phyloP scores from a whole-genome alignment of 2,888 invertebrate species.

The Calameuta idolon region DNA sequence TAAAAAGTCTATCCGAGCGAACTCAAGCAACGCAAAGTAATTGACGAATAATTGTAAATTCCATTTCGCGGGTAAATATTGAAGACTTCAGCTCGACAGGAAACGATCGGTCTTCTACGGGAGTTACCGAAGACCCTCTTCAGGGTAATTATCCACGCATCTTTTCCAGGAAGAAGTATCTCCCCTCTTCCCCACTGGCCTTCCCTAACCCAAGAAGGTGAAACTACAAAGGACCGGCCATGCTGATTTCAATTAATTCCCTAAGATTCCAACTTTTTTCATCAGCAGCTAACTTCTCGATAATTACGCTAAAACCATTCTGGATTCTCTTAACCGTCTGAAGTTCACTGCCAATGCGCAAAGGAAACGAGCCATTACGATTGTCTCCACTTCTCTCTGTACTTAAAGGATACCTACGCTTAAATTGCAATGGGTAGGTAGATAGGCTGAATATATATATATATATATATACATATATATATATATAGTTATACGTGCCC shows the following conservation, averaged over 20 bases:
- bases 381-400: constrained; percentile 24
- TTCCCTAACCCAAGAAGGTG: no score
- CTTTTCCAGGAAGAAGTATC: constrained; percentile 27
- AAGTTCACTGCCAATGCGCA: constrained; percentile 1
- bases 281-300: background rate
- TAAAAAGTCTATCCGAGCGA: background rate
- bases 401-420: background rate
- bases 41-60: background rate
- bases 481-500: background rate
- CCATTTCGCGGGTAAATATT: background rate
- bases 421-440: background rate
- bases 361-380: constrained; percentile 38
- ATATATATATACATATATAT: background rate
- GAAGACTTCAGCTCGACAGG: background rate
- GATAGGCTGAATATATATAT: background rate
- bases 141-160: constrained; percentile 19
- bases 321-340: background rate
- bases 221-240: constrained; percentile 26
- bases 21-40: background rate
- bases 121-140: background rate
- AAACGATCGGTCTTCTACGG: background rate
- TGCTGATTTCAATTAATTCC: constrained; percentile 54
- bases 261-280: constrained; percentile 41
- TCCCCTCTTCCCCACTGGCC: no score
- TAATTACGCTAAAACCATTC: background rate